Evolutionary conservation across 2,888 invertebrate species (phyloP), one percentile per base, ranked within the genome.

Genomic region (Drosophila lutescens): DNA sequence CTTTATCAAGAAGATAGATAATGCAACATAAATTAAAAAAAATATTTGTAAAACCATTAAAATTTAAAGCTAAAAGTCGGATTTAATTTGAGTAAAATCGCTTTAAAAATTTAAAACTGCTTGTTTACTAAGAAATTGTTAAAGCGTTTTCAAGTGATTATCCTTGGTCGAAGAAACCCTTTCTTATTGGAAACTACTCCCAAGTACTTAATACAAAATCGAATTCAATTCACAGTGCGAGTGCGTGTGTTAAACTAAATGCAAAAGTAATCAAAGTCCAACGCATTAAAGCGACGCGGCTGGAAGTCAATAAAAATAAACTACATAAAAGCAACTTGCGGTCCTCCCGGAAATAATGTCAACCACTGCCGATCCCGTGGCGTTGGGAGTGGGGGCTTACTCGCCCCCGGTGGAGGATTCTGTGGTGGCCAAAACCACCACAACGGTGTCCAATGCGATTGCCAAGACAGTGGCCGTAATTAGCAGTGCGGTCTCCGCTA

Each of bases 261-360:
- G 63, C 65, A 68, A 79, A 78, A 80, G 83, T 80, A 88, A 82
- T 88, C 79, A 85, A 85, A 77, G 74, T 57, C 70, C 44, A 77
- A 74, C 60, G 60, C 62, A 79, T 82, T 81, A 66, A 82, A 76
- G 77, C 61, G 57, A 67, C 76, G 70, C 88, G 78, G 74, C 85
- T 76, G 88, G 85, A 85, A 88, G 78, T 85, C 83, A 79, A 83
- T 85, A 86, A 88, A 80, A 84, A 79, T 76, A 79, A 85, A 76
- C 72, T 54, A 76, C 76, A 84, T 78, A 73, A 85, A 81, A 74
- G 67, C 87, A 79, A 82, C 80, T 84, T 87, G 84, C 56, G 79
- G 74, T 87, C 68, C 54, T 87, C 66, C 54, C 74, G 58, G 54
- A 57, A 76, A 87, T 74, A 79, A 87, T 87, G 86, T 78, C 86